phyloP scores from a whole-genome alignment of 2,797 vertebrate genomes.

The Crenuchus spilurus region DNA sequence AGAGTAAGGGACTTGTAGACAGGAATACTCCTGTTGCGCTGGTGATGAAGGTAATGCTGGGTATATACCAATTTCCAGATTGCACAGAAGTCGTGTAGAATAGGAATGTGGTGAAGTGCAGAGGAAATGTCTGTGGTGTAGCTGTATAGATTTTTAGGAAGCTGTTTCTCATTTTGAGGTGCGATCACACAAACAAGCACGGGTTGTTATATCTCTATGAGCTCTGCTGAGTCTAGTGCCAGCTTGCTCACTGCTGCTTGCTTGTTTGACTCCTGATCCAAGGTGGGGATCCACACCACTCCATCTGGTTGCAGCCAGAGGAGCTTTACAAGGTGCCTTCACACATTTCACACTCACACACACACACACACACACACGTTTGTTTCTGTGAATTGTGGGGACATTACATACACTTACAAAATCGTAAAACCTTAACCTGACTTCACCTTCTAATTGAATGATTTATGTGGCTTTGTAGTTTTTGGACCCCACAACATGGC shows the following conservation, averaged over 20 bases:
- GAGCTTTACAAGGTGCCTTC: slow-evolving; percentile 1
- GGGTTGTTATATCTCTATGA: not conserved
- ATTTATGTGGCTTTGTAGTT: no score
- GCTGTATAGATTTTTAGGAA: slow-evolving; percentile 21
- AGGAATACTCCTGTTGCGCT: slow-evolving; percentile 10
- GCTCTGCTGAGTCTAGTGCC: slow-evolving; percentile 14
- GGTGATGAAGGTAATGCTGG: slow-evolving; percentile 21
- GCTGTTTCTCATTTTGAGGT: slow-evolving; percentile 29
- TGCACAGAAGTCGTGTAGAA: slow-evolving; percentile 1
- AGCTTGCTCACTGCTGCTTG: slow-evolving; percentile 1
- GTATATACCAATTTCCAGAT: slow-evolving; percentile 18
- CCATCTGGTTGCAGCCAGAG: slow-evolving; percentile 10
- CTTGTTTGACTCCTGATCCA: not conserved
- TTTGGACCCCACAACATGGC: no score
- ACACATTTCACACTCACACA: not conserved
- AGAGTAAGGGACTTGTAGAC: not conserved
- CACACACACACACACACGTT: not conserved
- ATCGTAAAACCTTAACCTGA: no score
- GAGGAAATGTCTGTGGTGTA: slow-evolving; percentile 3
- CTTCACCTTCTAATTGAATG: no score
- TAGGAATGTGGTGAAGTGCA: slow-evolving; percentile 17
- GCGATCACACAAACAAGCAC: slow-evolving; percentile 25
- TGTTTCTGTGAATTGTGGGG: no score
- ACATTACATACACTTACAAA: no score
- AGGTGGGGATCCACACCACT: slow-evolving; percentile 8